Conservation (phyloP, 2,113 vertebrate genomes). For the Crotalus horridus region DNA sequence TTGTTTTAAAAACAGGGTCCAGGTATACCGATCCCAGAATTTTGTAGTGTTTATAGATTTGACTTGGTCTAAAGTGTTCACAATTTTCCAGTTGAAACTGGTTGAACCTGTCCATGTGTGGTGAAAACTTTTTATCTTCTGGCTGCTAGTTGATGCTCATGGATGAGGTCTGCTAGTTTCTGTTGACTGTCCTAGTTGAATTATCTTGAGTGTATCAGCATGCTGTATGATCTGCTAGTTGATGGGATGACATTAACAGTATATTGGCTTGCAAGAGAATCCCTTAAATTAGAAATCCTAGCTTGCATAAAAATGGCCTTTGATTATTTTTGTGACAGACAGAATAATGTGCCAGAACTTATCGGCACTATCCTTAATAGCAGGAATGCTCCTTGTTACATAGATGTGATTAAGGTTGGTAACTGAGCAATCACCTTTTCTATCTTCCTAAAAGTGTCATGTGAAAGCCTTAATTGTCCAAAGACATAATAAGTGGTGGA, state of each 20-base stretch:
- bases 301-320: not conserved
- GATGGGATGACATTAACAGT: not conserved
- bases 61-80: too few species aligned
- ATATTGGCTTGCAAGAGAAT: not conserved
- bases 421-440: not conserved
- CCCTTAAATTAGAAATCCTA: not conserved
- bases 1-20: not conserved
- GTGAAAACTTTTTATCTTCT: too few species aligned
- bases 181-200: not conserved
- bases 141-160: too few species aligned
- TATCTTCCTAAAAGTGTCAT: not conserved
- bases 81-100: too few species aligned
- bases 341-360: not conserved
- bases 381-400: not conserved
- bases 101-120: too few species aligned
- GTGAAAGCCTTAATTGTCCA: not conserved
- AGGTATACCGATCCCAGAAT: not conserved
- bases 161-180: too few species aligned
- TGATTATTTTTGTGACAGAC: not conserved
- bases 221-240: not conserved
- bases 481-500: not conserved
- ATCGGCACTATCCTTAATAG: not conserved
- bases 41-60: too few species aligned
- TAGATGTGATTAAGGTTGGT: not conserved
- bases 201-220: not conserved